Percentiles rank a stretch among this genome's conserved stretches.
These are phyloP conservation scores for Caranx ignobilis DNA, from an alignment of 2,113 vertebrate species.

Conservation along the genomic window DNA sequence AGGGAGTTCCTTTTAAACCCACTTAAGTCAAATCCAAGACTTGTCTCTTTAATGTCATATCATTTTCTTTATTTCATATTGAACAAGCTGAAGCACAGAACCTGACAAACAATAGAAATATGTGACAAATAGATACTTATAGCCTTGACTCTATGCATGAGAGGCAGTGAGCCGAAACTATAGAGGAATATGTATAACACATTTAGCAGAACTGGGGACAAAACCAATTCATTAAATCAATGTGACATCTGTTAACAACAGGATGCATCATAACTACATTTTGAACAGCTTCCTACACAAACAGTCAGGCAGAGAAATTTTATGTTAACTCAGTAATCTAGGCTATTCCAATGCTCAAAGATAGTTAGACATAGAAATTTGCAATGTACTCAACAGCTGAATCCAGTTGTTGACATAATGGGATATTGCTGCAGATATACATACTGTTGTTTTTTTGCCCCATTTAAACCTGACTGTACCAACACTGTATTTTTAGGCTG, in stretches of 20 bases:
- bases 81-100: too few species aligned
- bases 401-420: background rate
- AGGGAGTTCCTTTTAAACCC: too few species aligned
- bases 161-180: background rate
- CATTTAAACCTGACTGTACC: too few species aligned
- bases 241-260: conserved; percentile 9
- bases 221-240: background rate
- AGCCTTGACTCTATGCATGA: too few species aligned
- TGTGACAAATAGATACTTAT: too few species aligned
- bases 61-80: too few species aligned
- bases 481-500: too few species aligned
- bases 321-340: background rate
- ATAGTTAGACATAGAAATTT: background rate
- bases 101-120: too few species aligned
- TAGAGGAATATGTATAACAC: background rate
- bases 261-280: background rate
- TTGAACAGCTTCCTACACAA: background rate
- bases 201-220: background rate
- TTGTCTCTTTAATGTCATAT: too few species aligned
- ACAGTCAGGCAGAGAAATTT: background rate
- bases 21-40: too few species aligned
- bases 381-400: background rate
- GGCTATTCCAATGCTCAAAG: background rate
- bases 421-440: too few species aligned
- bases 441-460: too few species aligned